Base-by-base conservation (phyloP, 2,797 vertebrate species). In the Cryptoblepharus egeriae region DNA sequence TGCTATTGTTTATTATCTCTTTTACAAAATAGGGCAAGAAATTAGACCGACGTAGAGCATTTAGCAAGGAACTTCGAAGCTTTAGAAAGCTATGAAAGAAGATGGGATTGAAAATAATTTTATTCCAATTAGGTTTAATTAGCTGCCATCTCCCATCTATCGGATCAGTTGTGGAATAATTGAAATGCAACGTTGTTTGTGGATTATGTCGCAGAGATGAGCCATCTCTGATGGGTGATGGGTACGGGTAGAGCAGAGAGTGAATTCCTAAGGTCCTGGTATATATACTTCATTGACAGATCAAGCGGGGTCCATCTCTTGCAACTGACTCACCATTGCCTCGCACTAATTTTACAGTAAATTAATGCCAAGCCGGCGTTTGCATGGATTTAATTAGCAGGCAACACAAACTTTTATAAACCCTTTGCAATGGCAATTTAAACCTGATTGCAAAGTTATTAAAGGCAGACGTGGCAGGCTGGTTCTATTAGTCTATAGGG, bases 71-170 rank as follows among this genome's bases (percentile, higher is more conserved):
- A 84, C 80, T 75, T 90, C 57, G 86, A 89, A 88, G 71, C 82
- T 91, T 88, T 77, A 12, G 79, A 76, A 92, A 84, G 32, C 13
- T 0, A 85, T 42, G 65, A 88, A 92, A 88, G 84, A 82, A 82
- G 30, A 85, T 79, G 45, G 93, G 87, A 89, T 82, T 90, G 89
- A 89, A 93, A 93, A 94, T 92, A 61, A 88, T 95, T 94, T 95
- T 88, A 93, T 95, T 96, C 94, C 95, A 94, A 93, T 95, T 94
- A 94, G 93, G 86, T 92, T 95, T 95, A 96, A 96, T 96, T 95
- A 95, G 92, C 91, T 82, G 80, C 90, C 92, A 89, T 95, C 91
- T 94, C 92, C 13, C 61, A 93, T 91, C 88, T 79, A 0, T 91
- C 2, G 60, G 90, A 92, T 95, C 89, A 5, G 91, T 91, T 85